A percentile compares a stretch with the other conserved stretches of the same genome.
phyloP scores from a whole-genome alignment of 2,113 vertebrate species.

The Dinomys branickii region DNA sequence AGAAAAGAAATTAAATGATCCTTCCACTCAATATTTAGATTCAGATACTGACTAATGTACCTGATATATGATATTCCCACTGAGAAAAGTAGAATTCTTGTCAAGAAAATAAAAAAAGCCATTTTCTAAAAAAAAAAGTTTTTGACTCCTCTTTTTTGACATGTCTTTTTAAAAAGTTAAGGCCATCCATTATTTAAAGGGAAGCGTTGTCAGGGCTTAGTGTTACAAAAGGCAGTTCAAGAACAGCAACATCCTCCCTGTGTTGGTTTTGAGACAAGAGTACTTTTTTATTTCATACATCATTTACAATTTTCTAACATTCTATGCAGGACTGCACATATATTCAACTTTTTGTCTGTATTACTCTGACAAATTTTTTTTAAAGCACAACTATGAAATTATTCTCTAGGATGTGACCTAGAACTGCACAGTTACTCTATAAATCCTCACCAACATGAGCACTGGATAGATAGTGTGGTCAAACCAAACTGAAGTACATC shows the following conservation, averaged over 20 bases:
- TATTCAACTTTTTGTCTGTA: not conserved
- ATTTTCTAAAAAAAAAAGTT: conserved; percentile 11
- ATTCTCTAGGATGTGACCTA: not conserved
- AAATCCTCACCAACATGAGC: not conserved
- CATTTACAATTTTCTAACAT: conserved; percentile 63
- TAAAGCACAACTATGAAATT: not conserved
- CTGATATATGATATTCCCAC: not conserved
- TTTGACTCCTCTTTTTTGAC: not conserved
- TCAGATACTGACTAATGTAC: conserved; percentile 31
- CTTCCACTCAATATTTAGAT: not conserved
- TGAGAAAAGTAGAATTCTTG: conserved; percentile 6
- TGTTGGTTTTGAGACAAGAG: conserved; percentile 8
- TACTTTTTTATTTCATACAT: conserved; percentile 15
- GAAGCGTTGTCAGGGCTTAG: conserved; percentile 19
- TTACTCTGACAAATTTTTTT: not conserved
- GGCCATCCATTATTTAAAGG: conserved; percentile 48
- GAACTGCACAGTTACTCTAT: not conserved
- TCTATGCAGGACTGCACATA: not conserved
- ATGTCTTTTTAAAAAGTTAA: conserved; percentile 52
- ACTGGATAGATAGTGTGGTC: not conserved
- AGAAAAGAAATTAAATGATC: not conserved
- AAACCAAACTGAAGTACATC: not conserved
- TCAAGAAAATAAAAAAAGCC: conserved; percentile 17
- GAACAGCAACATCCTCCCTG: not conserved
- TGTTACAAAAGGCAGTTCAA: conserved; percentile 56